Evolutionary conservation across 2,113 vertebrate species (phyloP).

Genomic region (Pachyramphus minor): DNA sequence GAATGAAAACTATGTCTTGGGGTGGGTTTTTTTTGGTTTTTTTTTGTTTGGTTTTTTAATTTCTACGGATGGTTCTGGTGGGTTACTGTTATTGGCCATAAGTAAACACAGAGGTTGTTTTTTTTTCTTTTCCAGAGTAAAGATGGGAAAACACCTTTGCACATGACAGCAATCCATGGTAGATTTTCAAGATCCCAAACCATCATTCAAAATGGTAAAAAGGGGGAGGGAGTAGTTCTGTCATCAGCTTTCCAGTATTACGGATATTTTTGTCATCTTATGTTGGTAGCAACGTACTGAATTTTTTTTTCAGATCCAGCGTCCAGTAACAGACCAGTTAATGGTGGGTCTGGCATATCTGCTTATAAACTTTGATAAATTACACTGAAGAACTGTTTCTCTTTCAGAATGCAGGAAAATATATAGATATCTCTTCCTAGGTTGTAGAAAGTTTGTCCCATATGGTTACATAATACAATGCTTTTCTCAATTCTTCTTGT

Average conservation of each 20-base stretch:
- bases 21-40: not conserved
- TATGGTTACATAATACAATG: not conserved
- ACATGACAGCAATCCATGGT: conserved; percentile 98
- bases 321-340: not conserved
- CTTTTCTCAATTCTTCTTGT: not conserved
- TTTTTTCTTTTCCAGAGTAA: conserved; percentile 83
- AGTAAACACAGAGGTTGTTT: not conserved
- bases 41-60: no score
- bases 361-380: not conserved
- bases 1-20: not conserved
- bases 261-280: not conserved
- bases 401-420: not conserved
- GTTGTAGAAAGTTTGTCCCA: not conserved
- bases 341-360: not conserved
- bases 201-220: conserved; percentile 96
- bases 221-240: not conserved
- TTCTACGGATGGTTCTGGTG: not conserved
- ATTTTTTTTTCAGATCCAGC: not conserved
- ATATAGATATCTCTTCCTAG: not conserved
- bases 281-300: not conserved
- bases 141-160: conserved; percentile 97
- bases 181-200: conserved; percentile 98
- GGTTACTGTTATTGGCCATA: not conserved
- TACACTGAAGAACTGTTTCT: not conserved
- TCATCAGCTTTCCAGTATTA: not conserved